Evolutionary conservation across 2,113 vertebrate species (phyloP), one percentile per base, ranked within the genome.

Genomic region (Chrysochloris asiatica): DNA sequence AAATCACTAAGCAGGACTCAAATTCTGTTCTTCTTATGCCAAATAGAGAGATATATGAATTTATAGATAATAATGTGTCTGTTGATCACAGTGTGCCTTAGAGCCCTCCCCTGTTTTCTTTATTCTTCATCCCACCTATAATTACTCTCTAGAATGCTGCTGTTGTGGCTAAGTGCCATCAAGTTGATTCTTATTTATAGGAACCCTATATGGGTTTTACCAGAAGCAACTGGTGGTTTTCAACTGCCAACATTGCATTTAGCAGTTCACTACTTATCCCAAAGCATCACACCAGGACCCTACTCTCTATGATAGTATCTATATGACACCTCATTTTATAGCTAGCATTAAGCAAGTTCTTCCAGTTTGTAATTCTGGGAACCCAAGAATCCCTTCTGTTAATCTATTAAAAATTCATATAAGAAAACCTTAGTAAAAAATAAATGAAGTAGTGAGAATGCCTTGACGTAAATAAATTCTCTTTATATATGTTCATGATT

Each of bases 61-160:
- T 6, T 3, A 5, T 6, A 8, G 24, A 48, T 47, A 16, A 45
- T n/a, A 26, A 10, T n/a, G n/a, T n/a, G 14, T 12, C 5, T 63
- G 16, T 2, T 4, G 2, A 8, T 43, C 0, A 28, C 13, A 8
- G 19, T 0, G 0, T 24, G 1, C 26, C 28, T 41, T 41, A 19
- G 8, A 81, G 73, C 7, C 2, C 43, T 24, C 3, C 48, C 17
- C 2, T 8, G 1, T 63, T 85, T 81, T 65, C 16, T 72, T 76
- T 59, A 30, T 33, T 28, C 5, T 12, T 3, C 1, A 28, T 26
- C 26, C 26, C 59, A 26, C 59, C 59, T 28, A 61, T 30, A 9
- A 71, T 61, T 48, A 26, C 16, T 71, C 30, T 43, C 17, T 56
- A 56, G n/a, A n/a, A n/a, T n/a, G n/a, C n/a, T n/a, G n/a, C n/a